These are phyloP conservation scores for Capromys pilorides DNA, from an alignment of 2,797 vertebrate genomes.

Conservation along the genomic window DNA sequence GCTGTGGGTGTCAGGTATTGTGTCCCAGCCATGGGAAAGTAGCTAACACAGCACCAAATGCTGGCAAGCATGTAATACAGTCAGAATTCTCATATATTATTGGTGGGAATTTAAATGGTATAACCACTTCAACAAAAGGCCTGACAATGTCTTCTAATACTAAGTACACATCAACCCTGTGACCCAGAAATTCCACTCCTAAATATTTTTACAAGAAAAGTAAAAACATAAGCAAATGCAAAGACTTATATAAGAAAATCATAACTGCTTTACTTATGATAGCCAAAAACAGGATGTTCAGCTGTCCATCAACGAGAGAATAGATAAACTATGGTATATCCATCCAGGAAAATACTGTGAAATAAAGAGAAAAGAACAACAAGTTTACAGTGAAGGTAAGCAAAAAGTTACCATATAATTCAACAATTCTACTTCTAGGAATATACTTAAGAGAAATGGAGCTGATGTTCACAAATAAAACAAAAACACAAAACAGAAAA, in stretches of 20 bases:
- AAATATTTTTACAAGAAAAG: not conserved
- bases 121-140: not conserved
- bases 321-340: not conserved
- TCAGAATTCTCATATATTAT: not conserved
- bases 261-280: not conserved
- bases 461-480: not conserved
- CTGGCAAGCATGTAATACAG: not conserved
- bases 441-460: not conserved
- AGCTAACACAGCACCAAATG: not conserved
- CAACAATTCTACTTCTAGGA: not conserved
- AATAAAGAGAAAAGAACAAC: not conserved
- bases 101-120: not conserved
- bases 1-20: not conserved
- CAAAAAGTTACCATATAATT: not conserved
- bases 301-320: not conserved
- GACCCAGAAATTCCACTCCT: not conserved
- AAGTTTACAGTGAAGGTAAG: not conserved
- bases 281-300: not conserved
- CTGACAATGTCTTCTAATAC: not conserved
- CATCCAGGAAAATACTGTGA: not conserved
- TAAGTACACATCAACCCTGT: not conserved
- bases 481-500: not conserved
- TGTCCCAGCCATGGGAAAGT: not conserved
- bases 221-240: not conserved
- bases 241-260: not conserved